Percentiles rank a stretch among this genome's conserved stretches.
Conservation (phyloP, 2,113 vertebrate genomes). For the Archocentrus centrarchus region DNA sequence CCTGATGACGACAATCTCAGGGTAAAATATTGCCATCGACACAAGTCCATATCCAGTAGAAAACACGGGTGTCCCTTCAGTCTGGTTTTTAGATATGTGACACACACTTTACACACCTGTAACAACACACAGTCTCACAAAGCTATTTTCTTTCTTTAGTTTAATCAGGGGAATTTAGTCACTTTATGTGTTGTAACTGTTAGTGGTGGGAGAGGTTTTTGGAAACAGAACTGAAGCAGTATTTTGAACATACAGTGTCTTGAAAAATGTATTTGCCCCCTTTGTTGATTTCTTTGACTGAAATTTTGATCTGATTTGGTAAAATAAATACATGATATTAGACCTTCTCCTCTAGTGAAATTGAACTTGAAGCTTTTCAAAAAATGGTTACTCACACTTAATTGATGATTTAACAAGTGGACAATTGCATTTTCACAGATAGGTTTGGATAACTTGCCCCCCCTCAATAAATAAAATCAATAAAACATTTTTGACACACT, state of each 20-base stretch:
- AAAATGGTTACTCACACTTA: no score
- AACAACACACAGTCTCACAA: not conserved
- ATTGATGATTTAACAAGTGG: no score
- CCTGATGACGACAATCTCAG: not conserved
- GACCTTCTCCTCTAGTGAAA: no score
- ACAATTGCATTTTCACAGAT: no score
- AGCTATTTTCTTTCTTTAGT: not conserved
- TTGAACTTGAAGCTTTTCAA: no score
- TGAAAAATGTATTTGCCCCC: no score
- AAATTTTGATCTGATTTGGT: no score
- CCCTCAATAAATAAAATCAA: no score
- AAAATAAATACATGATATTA: no score
- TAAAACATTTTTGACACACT: no score
- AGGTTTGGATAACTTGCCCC: no score
- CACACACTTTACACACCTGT: not conserved
- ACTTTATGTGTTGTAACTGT: not conserved
- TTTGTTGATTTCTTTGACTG: no score
- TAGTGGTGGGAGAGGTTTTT: not conserved
- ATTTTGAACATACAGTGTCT: not conserved
- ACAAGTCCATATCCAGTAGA: not conserved
- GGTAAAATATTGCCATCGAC: not conserved
- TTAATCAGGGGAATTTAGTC: slow-evolving; percentile 1
- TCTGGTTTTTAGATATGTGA: not conserved
- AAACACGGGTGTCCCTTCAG: not conserved
- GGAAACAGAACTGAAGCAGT: not conserved